Base-by-base conservation (phyloP, 2,888 invertebrate genomes). In the Theristus sp. region DNA sequence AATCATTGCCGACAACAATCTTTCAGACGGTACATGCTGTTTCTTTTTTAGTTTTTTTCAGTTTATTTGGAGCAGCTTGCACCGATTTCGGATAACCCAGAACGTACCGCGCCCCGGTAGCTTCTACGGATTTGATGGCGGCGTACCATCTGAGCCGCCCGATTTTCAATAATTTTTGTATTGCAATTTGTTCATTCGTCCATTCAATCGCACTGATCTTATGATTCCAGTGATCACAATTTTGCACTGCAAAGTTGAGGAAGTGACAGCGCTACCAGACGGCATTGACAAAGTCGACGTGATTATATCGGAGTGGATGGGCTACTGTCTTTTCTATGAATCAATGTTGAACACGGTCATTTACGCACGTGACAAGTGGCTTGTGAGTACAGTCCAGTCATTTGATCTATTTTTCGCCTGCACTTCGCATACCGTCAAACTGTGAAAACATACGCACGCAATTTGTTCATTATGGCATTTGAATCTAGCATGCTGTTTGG, bases 341-440 rank as follows among this genome's bases (percentile, higher is more conserved):
- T 94, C 94, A 65, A 99, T 99, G 98, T 77, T 99, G 74, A 96
- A 96, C 75, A 99, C 98, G 0, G 96, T 99, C n/a, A 81, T 99
- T 58, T 91, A 84, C 71, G 98, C 98, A 0, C 80, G 98, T 49
- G 94, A 98, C 76, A 96, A 94, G 78, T 98, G 96, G 98, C 82
- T 98, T 56, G 78, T 77, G 66, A 56, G 68, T 64, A 13, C 17
- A 38, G 6, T 17, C 38, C 10, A 13, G 6, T 38, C 6, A 13
- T 38, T 38, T 38, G 10, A 17, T 38, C 17, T 38, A 38, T 38
- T 38, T 38, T 38, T 38, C 17, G 17, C 38, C 6, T 38, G 38
- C 38, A 17, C 6, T 38, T 38, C 6, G 38, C 17, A 13, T 38
- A 17, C 38, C 38, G 6, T 13, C 38, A 38, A 17, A 38, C n/a